Evolutionary conservation across 2,888 invertebrate species (phyloP).

Genomic region (Coelinius sp.): DNA sequence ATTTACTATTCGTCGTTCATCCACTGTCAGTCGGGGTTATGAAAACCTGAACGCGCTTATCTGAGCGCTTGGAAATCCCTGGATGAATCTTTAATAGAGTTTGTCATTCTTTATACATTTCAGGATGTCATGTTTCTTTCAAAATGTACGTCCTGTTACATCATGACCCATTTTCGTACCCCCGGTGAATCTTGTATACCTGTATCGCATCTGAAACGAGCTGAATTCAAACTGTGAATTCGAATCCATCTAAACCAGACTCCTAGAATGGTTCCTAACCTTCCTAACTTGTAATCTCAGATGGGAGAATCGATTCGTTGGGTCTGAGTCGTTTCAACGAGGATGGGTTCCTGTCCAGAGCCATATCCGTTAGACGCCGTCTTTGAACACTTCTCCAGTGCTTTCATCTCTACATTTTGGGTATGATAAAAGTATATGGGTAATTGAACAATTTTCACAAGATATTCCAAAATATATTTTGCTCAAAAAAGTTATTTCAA

Average conservation of each 20-base stretch:
- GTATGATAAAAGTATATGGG: too few species aligned
- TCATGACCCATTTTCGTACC: background rate
- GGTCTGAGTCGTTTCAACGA: background rate
- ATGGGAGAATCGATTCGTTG: background rate
- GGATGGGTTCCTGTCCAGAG: background rate
- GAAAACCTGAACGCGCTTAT: too few species aligned
- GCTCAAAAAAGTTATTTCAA: too few species aligned
- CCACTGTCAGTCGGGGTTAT: too few species aligned
- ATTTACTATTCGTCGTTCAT: too few species aligned
- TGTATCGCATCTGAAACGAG: background rate
- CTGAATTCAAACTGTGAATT: background rate
- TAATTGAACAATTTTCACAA: too few species aligned
- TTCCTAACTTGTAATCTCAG: background rate
- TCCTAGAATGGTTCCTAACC: background rate
- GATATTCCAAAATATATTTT: too few species aligned
- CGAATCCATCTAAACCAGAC: background rate
- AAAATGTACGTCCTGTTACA: background rate
- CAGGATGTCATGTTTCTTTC: background rate
- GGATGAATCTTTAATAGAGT: too few species aligned
- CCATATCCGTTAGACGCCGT: background rate
- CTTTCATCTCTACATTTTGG: too few species aligned
- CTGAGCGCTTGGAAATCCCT: too few species aligned
- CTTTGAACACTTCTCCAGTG: background rate
- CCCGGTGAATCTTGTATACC: background rate
- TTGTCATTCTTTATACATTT: background rate